phyloP scores from a whole-genome alignment of 2,888 invertebrate species.

The Pseudanteris insignis region DNA sequence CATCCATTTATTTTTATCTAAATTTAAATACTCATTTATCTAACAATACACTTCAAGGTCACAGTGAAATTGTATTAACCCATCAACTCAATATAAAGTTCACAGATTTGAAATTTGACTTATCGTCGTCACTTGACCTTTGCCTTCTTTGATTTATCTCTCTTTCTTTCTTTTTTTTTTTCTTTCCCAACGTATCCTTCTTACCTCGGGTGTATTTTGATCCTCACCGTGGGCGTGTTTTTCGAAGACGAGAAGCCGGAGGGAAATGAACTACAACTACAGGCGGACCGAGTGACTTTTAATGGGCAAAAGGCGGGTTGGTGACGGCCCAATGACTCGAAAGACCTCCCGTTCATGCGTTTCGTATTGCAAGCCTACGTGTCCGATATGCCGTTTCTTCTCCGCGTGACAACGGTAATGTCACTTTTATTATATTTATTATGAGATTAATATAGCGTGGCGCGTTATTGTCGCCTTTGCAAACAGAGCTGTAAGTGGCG shows the following conservation, averaged over 20 bases:
- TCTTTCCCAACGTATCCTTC: background rate
- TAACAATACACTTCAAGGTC: too few species aligned
- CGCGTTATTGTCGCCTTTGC: conserved; percentile 12
- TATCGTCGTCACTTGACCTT: too few species aligned
- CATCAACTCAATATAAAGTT: too few species aligned
- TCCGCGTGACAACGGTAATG: conserved; percentile 1
- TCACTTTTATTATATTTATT: conserved; percentile 21
- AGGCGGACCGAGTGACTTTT: conserved; percentile 52
- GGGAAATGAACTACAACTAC: conserved; percentile 50
- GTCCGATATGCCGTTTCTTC: conserved; percentile 5
- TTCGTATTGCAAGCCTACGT: conserved; percentile 17
- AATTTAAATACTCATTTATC: too few species aligned
- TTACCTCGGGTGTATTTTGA: conserved; percentile 27
- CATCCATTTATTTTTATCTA: too few species aligned
- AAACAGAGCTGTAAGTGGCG: conserved; percentile 7
- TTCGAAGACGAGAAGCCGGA: conserved; percentile 47
- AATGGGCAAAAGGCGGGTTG: conserved; percentile 55
- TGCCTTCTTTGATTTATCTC: too few species aligned
- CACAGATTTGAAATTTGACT: too few species aligned
- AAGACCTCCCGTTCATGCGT: conserved; percentile 51
- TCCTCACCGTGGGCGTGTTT: conserved; percentile 52
- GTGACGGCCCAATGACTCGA: conserved; percentile 56
- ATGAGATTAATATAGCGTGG: conserved; percentile 15
- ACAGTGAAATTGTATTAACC: too few species aligned
- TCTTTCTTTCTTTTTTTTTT: background rate